Conservation (phyloP, 2,888 invertebrate species). For the Anagyrus pseudococci region DNA sequence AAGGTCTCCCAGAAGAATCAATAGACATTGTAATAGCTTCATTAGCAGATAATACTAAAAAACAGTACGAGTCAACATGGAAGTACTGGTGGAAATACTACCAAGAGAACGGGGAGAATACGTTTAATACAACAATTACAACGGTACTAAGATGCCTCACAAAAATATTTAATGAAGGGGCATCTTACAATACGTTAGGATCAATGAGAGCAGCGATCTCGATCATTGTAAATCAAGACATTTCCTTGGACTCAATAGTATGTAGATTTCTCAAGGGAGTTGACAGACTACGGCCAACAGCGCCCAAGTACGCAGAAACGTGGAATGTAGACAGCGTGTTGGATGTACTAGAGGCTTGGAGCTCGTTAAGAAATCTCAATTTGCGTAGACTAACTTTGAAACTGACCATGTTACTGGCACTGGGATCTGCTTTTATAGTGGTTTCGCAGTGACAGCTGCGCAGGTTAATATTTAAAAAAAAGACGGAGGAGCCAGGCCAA, state of each 20-base stretch:
- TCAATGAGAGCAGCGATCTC: background rate
- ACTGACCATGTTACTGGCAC: background rate
- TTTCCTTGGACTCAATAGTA: background rate
- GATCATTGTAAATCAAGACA: background rate
- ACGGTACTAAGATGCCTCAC: background rate
- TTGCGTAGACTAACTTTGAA: background rate
- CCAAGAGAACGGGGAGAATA: background rate
- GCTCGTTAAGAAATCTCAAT: background rate
- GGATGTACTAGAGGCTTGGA: background rate
- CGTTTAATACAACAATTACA: background rate
- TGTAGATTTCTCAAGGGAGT: background rate
- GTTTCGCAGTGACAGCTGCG: too few relatives aligned
- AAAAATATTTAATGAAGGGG: background rate
- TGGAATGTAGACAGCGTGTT: background rate
- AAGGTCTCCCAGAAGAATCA: background rate
- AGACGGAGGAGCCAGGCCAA: too few relatives aligned
- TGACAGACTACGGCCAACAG: background rate
- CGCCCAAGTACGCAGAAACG: background rate
- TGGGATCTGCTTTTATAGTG: background rate
- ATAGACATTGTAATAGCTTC: background rate
- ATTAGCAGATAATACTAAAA: background rate
- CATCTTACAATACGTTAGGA: background rate
- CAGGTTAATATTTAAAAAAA: too few relatives aligned
- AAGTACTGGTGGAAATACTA: background rate
- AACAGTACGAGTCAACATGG: background rate